Evolutionary conservation across 2,888 invertebrate species (phyloP).

Genomic region (Agrotis puta): DNA sequence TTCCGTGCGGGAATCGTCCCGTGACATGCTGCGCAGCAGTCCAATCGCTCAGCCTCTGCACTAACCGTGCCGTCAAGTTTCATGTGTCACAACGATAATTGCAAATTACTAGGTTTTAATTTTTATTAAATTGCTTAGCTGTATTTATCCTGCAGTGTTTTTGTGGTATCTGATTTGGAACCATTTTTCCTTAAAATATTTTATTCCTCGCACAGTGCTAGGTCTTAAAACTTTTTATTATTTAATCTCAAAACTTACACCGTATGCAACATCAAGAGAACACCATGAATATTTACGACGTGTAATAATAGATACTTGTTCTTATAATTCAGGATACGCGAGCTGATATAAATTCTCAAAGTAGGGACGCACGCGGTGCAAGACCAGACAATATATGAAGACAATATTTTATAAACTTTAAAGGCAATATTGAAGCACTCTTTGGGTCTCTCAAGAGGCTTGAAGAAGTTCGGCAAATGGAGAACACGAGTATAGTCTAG

Average conservation of each 20-base stretch:
- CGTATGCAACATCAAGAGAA: conserved; percentile 36
- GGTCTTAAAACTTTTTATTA: conserved; percentile 2
- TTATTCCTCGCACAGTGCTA: not conserved
- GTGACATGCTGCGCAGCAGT: no score
- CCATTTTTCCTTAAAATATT: not conserved
- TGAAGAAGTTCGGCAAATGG: conserved; percentile 71
- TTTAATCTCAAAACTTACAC: conserved; percentile 22
- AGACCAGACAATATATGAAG: conserved; percentile 83
- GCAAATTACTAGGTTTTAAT: no score
- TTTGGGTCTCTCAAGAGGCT: conserved; percentile 68
- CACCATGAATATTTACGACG: conserved; percentile 64
- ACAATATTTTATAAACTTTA: conserved; percentile 84
- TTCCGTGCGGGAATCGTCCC: no score
- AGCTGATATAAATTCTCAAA: conserved; percentile 75
- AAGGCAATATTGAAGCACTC: conserved; percentile 80
- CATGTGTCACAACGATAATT: no score
- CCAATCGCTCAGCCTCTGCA: no score
- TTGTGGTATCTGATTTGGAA: not conserved
- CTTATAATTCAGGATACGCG: conserved; percentile 68
- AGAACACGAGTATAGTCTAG: conserved; percentile 52
- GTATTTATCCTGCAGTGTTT: no score
- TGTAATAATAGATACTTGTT: conserved; percentile 67
- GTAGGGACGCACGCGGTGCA: conserved; percentile 73
- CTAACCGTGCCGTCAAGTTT: no score
- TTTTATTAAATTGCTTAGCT: no score